Evolutionary conservation across 35 echinoderm and acorn worm genomes (phyloP), one percentile per base, ranked within the genome.

Genomic region (Chiridota heheva): DNA sequence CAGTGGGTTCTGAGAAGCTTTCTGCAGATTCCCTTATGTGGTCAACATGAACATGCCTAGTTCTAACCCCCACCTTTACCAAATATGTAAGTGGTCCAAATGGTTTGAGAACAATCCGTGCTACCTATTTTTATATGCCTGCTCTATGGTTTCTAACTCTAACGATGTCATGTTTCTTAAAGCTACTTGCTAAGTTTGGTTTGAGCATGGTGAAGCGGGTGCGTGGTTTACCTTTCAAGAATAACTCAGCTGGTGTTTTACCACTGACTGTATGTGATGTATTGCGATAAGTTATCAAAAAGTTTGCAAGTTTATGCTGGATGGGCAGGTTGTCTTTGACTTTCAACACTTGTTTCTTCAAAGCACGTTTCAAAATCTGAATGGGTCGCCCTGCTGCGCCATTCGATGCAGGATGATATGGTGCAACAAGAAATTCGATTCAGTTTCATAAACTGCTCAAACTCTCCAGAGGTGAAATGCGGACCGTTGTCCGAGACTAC

Each of bases 401-500:
- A 60, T 78, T 78, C 5, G 57, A 10, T 1, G 76, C 32, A 26
- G 76, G 57, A 18, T 80, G 76, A 40, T 80, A 80, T 40, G 59
- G 36, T 15, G 76, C 34, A 5, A 38, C 44, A 25, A n/a, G 13
- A 2, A 39, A 76, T 27, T 10, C 43, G n/a, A 76, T 67, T 67
- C 60, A 8, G 27, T 7, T 27, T 10, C 60, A 63, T 63, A 63
- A 63, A 63, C 60, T 63, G 15, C 10, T 63, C 8, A 28, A 63
- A 63, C 29, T 18, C 60, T 8, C 15, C 27, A 63, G 60, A 15
- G 17, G 77, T 90, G 70, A 90, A 90, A 42, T 76, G 80, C 45
- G 80, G 60, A 7, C 70, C 88, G 46, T 90, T 90, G 38, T 90
- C 81, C 7, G 77, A 83, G 13, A 90, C 73, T 57, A 84, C 31